Conservation (phyloP, 1,140 invertebrate species). For the Zeugodacus cucurbitae region DNA sequence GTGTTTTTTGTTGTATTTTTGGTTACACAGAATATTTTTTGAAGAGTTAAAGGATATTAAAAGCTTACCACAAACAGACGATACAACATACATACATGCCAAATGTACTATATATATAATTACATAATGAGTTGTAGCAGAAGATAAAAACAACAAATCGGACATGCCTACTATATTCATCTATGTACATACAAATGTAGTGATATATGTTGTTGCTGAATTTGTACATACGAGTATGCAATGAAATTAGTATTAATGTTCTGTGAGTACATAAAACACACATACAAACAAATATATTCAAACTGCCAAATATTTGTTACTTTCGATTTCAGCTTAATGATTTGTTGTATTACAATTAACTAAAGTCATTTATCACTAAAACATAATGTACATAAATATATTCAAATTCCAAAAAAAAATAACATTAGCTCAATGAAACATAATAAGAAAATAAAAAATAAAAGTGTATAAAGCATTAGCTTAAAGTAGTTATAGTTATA, state of each 20-base stretch:
- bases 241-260: neutral
- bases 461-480: constrained; percentile 6
- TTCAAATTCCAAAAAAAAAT: neutral
- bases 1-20: neutral
- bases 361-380: neutral
- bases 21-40: neutral
- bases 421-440: neutral
- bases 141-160: too few relatives aligned
- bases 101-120: neutral
- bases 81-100: neutral
- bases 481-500: constrained; percentile 5
- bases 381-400: neutral
- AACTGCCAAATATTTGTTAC: neutral
- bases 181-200: neutral
- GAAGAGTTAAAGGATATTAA: neutral
- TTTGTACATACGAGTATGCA: neutral
- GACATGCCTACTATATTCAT: neutral
- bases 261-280: neutral
- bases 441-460: neutral
- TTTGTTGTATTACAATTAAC: neutral
- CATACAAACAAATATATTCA: constrained; percentile 1
- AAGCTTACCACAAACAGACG: neutral
- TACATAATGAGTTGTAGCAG: neutral
- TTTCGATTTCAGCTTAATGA: neutral
- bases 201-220: neutral